Base-by-base conservation (phyloP, 2,797 vertebrate species). In the Poeciliopsis paucimaculata region DNA sequence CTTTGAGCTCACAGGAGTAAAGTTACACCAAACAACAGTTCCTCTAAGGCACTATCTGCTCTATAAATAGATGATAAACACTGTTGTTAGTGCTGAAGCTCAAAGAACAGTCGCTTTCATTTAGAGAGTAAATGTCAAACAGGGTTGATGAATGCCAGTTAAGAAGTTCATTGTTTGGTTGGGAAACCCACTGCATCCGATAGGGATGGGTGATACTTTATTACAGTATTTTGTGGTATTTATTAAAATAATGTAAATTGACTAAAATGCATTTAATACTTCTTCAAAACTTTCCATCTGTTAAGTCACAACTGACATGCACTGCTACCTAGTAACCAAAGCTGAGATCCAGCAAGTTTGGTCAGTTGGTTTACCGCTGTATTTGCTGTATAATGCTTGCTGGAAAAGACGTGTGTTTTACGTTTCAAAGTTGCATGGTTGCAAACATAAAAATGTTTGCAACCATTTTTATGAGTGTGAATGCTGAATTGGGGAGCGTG, bases 11-110 rank as follows among this genome's bases (percentile, higher is more conserved):
- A 71, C 26, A 45, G 41, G 68, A 71, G 26, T 71, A 71, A 71
- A 28, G 68, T 71, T 71, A 46, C 68, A 71, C 41, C n/a, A 46
- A 71, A 71, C 68, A 71, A 71, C 41, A 46, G 68, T 45, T 71
- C 45, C 41, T 45, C 68, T n/a, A 71, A 71, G n/a, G 68, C 41
- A 71, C 68, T 45, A 28, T 28, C n/a, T 28, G 68, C 6, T 45
- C 68, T 71, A 71, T 28, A 46, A 71, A 28, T 71, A 71, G 41
- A n/a, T 45, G 26, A 46, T 71, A 71, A 71, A 71, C 68, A 71
- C 68, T 45, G 41, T 28, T 71, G 68, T 46, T 71, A 23, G 41
- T 18, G 41, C 23, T 45, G 68, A 26, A 28, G 6, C 26, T 41
- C 64, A 68, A 39, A 26, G 36, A 26, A 7, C 20, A 4, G 23